phyloP scores from a whole-genome alignment of 2,113 vertebrate genomes.

The Lepus timidus region DNA sequence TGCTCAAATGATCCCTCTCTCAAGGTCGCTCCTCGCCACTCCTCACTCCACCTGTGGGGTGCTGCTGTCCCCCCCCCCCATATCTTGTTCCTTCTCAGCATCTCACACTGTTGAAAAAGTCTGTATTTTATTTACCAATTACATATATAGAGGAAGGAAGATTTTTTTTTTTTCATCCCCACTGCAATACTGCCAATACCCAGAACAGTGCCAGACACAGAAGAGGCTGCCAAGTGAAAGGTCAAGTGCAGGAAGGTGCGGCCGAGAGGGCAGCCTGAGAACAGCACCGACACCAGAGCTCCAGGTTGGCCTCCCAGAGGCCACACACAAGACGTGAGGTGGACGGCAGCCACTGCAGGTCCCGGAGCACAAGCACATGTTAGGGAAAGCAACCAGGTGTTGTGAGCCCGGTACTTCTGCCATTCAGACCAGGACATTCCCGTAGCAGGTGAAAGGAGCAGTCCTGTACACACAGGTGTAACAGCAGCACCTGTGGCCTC shows the following conservation, averaged over 20 bases:
- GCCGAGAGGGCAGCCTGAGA: neutral
- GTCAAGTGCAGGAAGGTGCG: neutral
- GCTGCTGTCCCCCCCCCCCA: neutral
- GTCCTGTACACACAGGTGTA: neutral
- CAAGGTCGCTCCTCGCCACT: neutral
- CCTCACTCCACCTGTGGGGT: neutral
- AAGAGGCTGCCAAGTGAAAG: neutral
- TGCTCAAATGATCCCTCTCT: neutral
- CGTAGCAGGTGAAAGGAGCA: no score
- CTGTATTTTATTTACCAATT: no score
- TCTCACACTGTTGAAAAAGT: neutral
- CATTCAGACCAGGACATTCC: neutral
- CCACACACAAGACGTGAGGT: no score
- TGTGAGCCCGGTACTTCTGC: neutral
- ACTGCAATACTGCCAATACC: accelerated
- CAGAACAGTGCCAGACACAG: neutral
- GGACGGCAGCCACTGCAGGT: neutral
- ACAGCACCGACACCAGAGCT: neutral
- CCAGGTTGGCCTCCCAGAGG: accelerated
- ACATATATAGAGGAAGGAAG: neutral
- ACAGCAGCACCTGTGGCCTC: neutral
- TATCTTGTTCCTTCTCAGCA: no score
- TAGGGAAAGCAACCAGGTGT: neutral
- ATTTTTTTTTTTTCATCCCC: neutral
- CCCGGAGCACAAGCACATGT: neutral